A percentile compares a stretch with the other conserved stretches of the same genome.
phyloP scores from a whole-genome alignment of 2,888 invertebrate species.

The Ormyrus labotus region DNA sequence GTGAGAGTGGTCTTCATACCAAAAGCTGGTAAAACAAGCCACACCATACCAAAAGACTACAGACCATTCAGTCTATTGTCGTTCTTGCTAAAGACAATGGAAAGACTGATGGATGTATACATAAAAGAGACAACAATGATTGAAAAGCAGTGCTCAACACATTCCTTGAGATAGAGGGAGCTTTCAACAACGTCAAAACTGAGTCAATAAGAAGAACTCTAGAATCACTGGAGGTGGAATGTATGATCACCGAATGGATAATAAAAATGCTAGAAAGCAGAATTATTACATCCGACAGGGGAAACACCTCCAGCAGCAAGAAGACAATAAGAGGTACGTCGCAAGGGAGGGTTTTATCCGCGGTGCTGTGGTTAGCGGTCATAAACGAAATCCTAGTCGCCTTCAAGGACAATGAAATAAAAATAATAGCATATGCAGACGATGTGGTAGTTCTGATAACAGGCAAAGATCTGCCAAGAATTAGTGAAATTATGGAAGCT shows the following conservation, averaged over 20 bases:
- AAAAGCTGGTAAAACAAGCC: background rate
- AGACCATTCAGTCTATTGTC: slow-evolving; percentile 13
- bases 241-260: slow-evolving; percentile 28
- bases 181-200: slow-evolving; percentile 59
- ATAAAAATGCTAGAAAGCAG: slow-evolving; percentile 32
- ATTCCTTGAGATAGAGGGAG: slow-evolving; percentile 62
- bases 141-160: slow-evolving; percentile 22
- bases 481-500: slow-evolving; percentile 1
- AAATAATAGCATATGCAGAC: slow-evolving; percentile 3
- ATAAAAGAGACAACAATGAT: slow-evolving; percentile 11
- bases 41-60: slow-evolving; percentile 19
- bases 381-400: slow-evolving; percentile 54
- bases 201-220: slow-evolving; percentile 49
- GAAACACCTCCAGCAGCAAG: background rate
- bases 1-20: background rate
- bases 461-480: slow-evolving; percentile 1
- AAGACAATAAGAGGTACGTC: slow-evolving; percentile 60
- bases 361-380: slow-evolving; percentile 63
- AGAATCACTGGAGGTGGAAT: slow-evolving; percentile 9
- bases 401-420: background rate
- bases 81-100: background rate
- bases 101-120: background rate
- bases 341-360: slow-evolving; percentile 65
- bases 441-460: background rate
- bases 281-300: slow-evolving; percentile 29